Conservation (phyloP, 2,888 invertebrate genomes). For the Bombylius major region DNA sequence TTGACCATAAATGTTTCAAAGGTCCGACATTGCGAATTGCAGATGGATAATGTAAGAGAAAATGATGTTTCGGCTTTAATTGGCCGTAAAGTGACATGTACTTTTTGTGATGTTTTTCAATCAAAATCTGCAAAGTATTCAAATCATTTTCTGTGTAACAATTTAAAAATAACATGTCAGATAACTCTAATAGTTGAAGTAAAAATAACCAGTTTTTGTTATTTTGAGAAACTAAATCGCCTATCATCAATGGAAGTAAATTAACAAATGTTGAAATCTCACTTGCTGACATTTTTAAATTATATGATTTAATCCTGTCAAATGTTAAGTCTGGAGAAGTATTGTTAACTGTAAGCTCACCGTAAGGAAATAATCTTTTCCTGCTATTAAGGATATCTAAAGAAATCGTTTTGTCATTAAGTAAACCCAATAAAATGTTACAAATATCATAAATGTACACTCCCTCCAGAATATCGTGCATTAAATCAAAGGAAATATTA, state of each 20-base stretch:
- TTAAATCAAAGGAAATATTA: constrained; percentile 9
- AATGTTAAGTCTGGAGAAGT: not conserved
- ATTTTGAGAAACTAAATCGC: not conserved
- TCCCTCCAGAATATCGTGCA: constrained; percentile 10
- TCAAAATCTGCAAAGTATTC: no score
- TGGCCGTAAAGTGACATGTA: not conserved
- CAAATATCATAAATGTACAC: constrained; percentile 12
- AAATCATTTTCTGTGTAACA: no score
- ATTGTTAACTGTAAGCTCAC: constrained; percentile 10
- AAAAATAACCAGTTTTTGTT: not conserved
- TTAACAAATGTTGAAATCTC: no score
- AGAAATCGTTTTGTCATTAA: constrained; percentile 9
- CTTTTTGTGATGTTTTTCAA: not conserved
- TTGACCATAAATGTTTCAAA: no score
- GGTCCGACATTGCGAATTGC: not conserved
- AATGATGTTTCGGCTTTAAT: constrained; percentile 1
- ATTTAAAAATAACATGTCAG: not conserved
- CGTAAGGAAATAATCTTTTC: constrained; percentile 11
- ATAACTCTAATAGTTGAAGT: not conserved
- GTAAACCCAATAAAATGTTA: constrained; percentile 9
- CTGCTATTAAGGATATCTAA: constrained; percentile 10
- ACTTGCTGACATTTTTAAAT: no score
- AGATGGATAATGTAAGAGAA: not conserved
- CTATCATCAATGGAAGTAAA: not conserved
- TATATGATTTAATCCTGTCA: no score